phyloP scores from a whole-genome alignment of 2,888 invertebrate species.

The Phortica magna region DNA sequence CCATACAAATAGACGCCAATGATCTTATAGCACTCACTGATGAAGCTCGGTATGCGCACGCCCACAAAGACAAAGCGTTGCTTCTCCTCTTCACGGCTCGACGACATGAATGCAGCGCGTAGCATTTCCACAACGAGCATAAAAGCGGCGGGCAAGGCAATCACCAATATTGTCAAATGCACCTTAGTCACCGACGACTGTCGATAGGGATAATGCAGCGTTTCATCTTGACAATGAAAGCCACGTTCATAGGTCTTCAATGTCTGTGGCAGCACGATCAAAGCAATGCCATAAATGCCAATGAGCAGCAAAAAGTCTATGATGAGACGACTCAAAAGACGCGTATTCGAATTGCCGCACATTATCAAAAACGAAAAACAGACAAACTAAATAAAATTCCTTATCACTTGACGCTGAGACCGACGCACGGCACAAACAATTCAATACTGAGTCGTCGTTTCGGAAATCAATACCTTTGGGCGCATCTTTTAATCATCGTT shows the following conservation, averaged over 20 bases:
- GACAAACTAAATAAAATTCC: neutral
- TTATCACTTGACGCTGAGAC: conserved; percentile 46
- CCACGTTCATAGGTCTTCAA: conserved; percentile 80
- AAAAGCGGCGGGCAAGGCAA: conserved; percentile 64
- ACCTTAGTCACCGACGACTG: conserved; percentile 62
- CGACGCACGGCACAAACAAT: conserved; percentile 12
- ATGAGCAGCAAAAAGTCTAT: conserved; percentile 66
- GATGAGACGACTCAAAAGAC: conserved; percentile 67
- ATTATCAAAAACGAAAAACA: conserved; percentile 48
- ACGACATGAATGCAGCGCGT: conserved; percentile 63
- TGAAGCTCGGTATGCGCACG: conserved; percentile 65
- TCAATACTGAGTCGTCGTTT: neutral
- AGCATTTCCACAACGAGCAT: conserved; percentile 67
- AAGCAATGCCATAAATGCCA: conserved; percentile 60
- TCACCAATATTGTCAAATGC: conserved; percentile 65
- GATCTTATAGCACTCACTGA: conserved; percentile 70
- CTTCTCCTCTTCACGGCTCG: conserved; percentile 51
- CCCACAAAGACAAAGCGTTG: conserved; percentile 67
- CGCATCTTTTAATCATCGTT: neutral
- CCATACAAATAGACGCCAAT: conserved; percentile 71
- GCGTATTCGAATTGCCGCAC: conserved; percentile 71
- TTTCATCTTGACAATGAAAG: conserved; percentile 96
- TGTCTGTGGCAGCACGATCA: conserved; percentile 64
- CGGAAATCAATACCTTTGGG: neutral
- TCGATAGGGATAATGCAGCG: conserved; percentile 87